Base-by-base conservation (phyloP, 2,888 invertebrate species). In the Thera britannica region DNA sequence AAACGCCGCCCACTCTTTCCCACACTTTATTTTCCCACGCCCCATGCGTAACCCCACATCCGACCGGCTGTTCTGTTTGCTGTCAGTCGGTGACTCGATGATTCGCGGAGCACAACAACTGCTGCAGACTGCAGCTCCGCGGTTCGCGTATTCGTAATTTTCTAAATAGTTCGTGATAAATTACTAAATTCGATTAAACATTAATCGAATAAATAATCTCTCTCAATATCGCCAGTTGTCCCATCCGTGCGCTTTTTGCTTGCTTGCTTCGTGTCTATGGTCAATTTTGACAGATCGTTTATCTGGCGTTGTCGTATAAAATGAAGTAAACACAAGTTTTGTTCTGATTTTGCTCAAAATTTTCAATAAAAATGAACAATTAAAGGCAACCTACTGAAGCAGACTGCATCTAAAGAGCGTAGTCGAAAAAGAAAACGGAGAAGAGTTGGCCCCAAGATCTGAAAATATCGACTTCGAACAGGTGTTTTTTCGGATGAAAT, bases 1-100 rank as follows among this genome's bases (percentile, higher is more conserved):
- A 87, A 83, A 71, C 73, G 69, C 87, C 95, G 96, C 96, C 96
- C 96, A 96, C 96, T 96, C 95, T 96, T 96, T 96, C 96, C 96
- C 96, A 96, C 96, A 96, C 95, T 95, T 95, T 95, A 95, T 96
- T 96, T 96, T 95, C 96, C 96, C 96, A 96, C 96, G 96, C 96
- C 96, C 96, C 95, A 94, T 94, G 94, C 94, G 94, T 96, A 96
- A 96, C 96, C 95, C 95, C 95, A 96, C 96, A 96, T 95, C 96
- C 94, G 95, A 90, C 94, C 91, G 91, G 84, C 88, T 84, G 92
- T 51, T 51, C 51, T 51, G 51, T 83, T 88, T 85, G 87, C 88
- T 85, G 88, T 83, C 83, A 83, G 84, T 85, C 84, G 83, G 79
- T 65, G 83, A 83, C 84, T 52, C 52, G 52, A 34, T 52, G 34